A percentile compares a stretch with the other conserved stretches of the same genome.
Conservation (phyloP, 1,140 invertebrate genomes). For the Drosophila nannoptera region DNA sequence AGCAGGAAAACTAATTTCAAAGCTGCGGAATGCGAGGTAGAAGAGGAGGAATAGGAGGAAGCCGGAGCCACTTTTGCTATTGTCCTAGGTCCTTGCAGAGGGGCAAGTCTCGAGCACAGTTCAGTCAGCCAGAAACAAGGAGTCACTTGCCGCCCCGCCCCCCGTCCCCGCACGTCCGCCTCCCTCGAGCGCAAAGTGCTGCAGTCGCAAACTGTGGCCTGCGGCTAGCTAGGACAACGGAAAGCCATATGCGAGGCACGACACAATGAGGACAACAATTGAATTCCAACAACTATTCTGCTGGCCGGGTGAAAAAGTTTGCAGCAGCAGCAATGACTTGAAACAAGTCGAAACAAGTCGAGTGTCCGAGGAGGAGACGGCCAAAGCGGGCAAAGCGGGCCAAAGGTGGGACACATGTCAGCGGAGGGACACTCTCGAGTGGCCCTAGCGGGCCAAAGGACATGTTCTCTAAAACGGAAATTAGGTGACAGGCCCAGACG, state of each 20-base stretch:
- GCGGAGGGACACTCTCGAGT: slow-evolving; percentile 45
- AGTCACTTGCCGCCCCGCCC: slow-evolving; percentile 37
- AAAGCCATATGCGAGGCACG: slow-evolving; percentile 40
- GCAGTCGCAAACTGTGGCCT: slow-evolving; percentile 37
- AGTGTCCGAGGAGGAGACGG: slow-evolving; percentile 17
- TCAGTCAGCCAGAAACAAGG: slow-evolving; percentile 31
- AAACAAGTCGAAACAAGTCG: slow-evolving; percentile 41
- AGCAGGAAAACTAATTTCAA: slow-evolving; percentile 34
- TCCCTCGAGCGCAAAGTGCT: slow-evolving; percentile 23
- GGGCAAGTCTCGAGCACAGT: slow-evolving; percentile 40
- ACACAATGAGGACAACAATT: slow-evolving; percentile 60
- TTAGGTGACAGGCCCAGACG: slow-evolving; percentile 72
- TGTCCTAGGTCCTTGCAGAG: slow-evolving; percentile 69
- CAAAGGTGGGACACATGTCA: slow-evolving; percentile 27
- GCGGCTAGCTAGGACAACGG: slow-evolving; percentile 16
- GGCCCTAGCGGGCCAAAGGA: slow-evolving; percentile 49
- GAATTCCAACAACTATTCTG: slow-evolving; percentile 71
- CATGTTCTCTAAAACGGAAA: slow-evolving; percentile 74
- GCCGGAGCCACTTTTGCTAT: slow-evolving; percentile 55
- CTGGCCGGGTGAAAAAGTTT: slow-evolving; percentile 32
- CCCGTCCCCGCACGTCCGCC: too few species aligned
- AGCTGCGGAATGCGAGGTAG: slow-evolving; percentile 21
- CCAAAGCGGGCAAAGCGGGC: slow-evolving; percentile 7
- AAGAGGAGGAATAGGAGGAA: not conserved
- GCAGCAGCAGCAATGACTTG: slow-evolving; percentile 50